Percentiles rank a stretch among this genome's conserved stretches.
These are phyloP conservation scores for Podotricha telesiphe DNA, from an alignment of 2,888 invertebrate species.

Conservation along the genomic window DNA sequence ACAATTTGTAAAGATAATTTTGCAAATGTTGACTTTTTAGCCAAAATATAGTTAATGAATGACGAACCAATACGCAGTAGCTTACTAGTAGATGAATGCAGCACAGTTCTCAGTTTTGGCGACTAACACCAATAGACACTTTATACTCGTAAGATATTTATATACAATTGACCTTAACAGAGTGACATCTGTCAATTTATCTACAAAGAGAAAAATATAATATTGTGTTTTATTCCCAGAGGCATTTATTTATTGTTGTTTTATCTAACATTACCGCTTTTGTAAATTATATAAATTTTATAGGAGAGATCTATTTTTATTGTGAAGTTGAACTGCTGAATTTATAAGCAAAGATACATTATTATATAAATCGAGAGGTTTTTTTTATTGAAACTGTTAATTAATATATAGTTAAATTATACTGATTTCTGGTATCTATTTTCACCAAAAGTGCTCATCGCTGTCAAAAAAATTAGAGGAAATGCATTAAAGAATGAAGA, in stretches of 20 bases:
- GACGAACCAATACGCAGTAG: slow-evolving; percentile 83
- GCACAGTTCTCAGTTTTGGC: slow-evolving; percentile 80
- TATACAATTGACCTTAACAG: slow-evolving; percentile 77
- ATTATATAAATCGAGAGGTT: slow-evolving; percentile 64
- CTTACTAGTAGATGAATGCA: slow-evolving; percentile 80
- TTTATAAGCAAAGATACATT: slow-evolving; percentile 67
- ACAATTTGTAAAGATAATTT: slow-evolving; percentile 81
- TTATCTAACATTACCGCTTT: slow-evolving; percentile 78
- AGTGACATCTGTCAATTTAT: slow-evolving; percentile 81
- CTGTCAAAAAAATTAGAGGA: slow-evolving; percentile 85
- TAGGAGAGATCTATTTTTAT: slow-evolving; percentile 84
- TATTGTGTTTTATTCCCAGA: slow-evolving; percentile 77
- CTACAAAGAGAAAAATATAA: slow-evolving; percentile 69
- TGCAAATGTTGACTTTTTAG: slow-evolving; percentile 83
- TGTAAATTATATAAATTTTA: slow-evolving; percentile 83
- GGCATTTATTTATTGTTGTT: slow-evolving; percentile 80
- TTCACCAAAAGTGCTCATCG: slow-evolving; percentile 89
- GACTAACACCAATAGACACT: slow-evolving; percentile 81
- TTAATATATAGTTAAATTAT: slow-evolving; percentile 67
- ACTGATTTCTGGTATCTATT: slow-evolving; percentile 83
- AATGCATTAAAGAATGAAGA: slow-evolving; percentile 84
- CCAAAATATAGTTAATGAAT: slow-evolving; percentile 81
- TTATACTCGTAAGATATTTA: slow-evolving; percentile 80
- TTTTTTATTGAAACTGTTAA: slow-evolving; percentile 77
- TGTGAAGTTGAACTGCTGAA: slow-evolving; percentile 78